Evolutionary conservation across 2,797 vertebrate genomes (phyloP), one percentile per base, ranked within the genome.

Genomic region (Melanotaenia pygmaea): DNA sequence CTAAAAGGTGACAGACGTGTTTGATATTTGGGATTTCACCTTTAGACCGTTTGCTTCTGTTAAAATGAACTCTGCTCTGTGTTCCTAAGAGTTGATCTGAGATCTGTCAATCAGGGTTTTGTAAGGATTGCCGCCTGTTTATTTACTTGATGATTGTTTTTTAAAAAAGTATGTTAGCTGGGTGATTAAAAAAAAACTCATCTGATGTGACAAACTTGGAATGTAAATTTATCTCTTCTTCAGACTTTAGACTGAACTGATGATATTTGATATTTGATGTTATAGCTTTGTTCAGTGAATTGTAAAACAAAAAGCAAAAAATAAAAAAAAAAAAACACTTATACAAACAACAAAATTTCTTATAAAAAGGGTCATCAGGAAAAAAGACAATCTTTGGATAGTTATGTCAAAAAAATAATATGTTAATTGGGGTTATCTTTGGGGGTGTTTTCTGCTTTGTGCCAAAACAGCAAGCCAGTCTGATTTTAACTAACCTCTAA

Each of bases 401-500:
- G 43, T 40, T 40, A 16, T 18, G 83, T 79, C 45, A n/a, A 79
- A 59, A 78, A 63, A 81, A 86, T 72, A 71, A 79, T 75, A 59
- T 81, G 76, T 72, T 89, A 88, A 90, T 86, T 85, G 57, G 54
- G 80, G 80, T 90, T 86, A 85, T 82, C 77, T 7, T 20, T n/a
- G 68, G 1, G 69, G 76, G 30, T 56, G 34, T 77, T 86, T 77
- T 88, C 35, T 64, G 75, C 58, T 43, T 76, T 70, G 67, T 75
- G 69, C 64, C 63, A 47, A 87, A 87, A 86, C 64, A 76, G 80
- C 80, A 72, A 85, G 75, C 72, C 80, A 47, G 83, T 71, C 50
- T 60, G 74, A 87, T 88, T 87, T 91, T 64, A 90, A 88, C 88
- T 80, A 86, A 90, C 85, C 86, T 82, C 78, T 9, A 7, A 86